Evolutionary conservation across 2,113 vertebrate genomes (phyloP).

Genomic region (Meriones unguiculatus): DNA sequence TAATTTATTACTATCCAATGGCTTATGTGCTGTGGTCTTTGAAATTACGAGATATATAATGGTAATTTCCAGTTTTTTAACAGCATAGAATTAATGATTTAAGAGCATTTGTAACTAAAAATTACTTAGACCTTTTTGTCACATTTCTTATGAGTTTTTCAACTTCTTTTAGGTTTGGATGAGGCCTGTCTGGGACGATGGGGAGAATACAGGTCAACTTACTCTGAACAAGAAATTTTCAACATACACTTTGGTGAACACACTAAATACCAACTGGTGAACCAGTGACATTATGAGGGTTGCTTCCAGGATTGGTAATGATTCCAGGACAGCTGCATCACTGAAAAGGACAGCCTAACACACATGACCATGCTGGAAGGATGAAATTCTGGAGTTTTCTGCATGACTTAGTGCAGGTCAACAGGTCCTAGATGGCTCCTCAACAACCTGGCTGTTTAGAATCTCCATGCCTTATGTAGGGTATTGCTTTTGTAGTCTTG

Average conservation of each 20-base stretch:
- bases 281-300: not conserved
- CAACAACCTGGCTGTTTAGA: not conserved
- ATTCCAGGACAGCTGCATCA: not conserved
- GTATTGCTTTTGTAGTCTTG: not conserved
- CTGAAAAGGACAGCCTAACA: not conserved
- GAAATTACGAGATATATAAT: slow-evolving; percentile 1
- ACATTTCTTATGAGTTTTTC: not conserved
- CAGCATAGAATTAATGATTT: not conserved
- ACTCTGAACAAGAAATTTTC: not conserved
- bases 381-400: not conserved
- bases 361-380: not conserved
- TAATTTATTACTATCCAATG: slow-evolving; percentile 27
- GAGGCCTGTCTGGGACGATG: too few relatives aligned
- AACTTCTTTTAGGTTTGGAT: not conserved
- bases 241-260: not conserved
- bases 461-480: not conserved
- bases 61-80: not conserved
- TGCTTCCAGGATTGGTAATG: not conserved
- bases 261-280: not conserved
- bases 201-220: not conserved
- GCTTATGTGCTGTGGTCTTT: slow-evolving; percentile 15
- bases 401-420: not conserved
- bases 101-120: not conserved
- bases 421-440: not conserved
- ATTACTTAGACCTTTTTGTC: not conserved